Percentiles rank a stretch among this genome's conserved stretches.
Conservation (phyloP, 2,888 invertebrate genomes). For the Drosophila phalerata region DNA sequence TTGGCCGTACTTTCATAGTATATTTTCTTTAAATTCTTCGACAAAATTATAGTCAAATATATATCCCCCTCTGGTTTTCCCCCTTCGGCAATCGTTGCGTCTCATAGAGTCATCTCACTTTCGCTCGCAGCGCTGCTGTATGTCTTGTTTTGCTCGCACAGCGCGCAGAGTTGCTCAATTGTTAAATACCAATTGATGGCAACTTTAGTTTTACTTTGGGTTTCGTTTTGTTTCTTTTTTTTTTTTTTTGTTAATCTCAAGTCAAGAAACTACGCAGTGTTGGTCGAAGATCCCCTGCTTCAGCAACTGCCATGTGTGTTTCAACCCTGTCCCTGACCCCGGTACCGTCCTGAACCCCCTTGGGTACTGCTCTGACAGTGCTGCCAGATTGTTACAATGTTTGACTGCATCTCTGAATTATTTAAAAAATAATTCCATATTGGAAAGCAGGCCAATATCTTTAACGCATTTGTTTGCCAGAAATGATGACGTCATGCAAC, state of each 20-base stretch:
- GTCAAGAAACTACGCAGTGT: neutral
- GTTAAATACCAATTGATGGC: conserved; percentile 44
- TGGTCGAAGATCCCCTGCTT: conserved; percentile 39
- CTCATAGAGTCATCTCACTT: conserved; percentile 40
- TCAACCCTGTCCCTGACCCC: conserved; percentile 15
- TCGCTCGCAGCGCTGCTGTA: conserved; percentile 3
- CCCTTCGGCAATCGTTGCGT: neutral
- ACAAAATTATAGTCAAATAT: conserved; percentile 4
- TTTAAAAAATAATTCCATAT: neutral
- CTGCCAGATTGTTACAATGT: conserved; percentile 32
- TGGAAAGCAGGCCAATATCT: neutral
- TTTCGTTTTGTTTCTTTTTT: conserved; percentile 14
- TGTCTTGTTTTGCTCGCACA: conserved; percentile 13
- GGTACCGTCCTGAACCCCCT: neutral
- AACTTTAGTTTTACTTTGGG: conserved; percentile 31
- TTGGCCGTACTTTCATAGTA: neutral
- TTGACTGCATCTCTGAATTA: neutral
- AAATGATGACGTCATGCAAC: conserved; percentile 20
- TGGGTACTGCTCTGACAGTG: conserved; percentile 2
- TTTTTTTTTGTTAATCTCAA: conserved; percentile 18
- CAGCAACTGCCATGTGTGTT: conserved; percentile 13
- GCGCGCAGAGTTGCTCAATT: conserved; percentile 24
- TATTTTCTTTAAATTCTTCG: conserved; percentile 1
- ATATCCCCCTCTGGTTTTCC: neutral
- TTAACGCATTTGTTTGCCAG: conserved; percentile 18